phyloP scores from a whole-genome alignment of 53 echinoderm and acorn worm species.

The Holothuria scabra region DNA sequence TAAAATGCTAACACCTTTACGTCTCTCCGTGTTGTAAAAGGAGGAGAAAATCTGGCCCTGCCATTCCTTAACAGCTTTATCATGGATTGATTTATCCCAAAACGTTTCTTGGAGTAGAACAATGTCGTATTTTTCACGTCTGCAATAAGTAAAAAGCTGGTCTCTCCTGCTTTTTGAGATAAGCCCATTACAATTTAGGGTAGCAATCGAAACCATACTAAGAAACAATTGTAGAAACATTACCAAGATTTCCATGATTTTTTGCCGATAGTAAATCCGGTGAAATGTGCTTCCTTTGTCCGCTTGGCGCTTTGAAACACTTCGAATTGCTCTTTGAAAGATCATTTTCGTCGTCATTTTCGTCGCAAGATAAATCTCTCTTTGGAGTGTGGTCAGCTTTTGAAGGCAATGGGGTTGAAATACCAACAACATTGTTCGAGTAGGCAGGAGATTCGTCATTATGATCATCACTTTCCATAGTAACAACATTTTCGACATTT shows the following conservation, averaged over 20 bases:
- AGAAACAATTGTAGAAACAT: too few relatives aligned
- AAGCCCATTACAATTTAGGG: constrained; percentile 10
- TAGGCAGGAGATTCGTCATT: not conserved
- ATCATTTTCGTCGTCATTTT: not conserved
- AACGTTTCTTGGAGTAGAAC: constrained; percentile 19
- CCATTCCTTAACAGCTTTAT: not conserved
- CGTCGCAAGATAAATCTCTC: not conserved
- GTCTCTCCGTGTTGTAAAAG: not conserved
- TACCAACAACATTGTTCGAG: not conserved
- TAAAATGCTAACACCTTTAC: not conserved
- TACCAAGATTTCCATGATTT: not conserved
- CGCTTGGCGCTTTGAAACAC: not conserved
- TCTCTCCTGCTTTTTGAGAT: not conserved
- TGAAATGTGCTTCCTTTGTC: not conserved
- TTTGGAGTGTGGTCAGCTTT: not conserved
- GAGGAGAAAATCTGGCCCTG: not conserved
- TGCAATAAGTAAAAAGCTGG: too few relatives aligned
- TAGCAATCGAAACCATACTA: too few relatives aligned
- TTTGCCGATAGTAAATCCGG: not conserved
- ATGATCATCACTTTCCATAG: not conserved
- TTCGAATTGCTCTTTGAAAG: not conserved
- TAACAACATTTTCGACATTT: too few relatives aligned
- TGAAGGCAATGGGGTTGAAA: not conserved
- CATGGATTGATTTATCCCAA: not conserved
- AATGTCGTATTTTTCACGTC: not conserved